Evolutionary conservation across 2,888 invertebrate species (phyloP).

Genomic region (Notodonta dromedarius): DNA sequence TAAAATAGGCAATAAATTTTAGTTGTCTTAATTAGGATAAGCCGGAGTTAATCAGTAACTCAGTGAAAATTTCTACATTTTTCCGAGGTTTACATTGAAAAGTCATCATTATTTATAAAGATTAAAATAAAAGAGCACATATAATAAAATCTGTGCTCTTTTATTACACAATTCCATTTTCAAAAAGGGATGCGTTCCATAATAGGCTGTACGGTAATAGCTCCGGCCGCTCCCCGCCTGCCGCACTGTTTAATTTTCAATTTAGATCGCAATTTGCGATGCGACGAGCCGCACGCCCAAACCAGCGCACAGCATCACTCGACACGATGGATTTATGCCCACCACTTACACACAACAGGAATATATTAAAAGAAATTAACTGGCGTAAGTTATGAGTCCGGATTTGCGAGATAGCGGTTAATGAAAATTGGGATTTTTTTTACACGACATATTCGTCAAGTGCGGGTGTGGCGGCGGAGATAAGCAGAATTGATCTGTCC

Average conservation of each 20-base stretch:
- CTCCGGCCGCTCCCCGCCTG: conserved; percentile 6
- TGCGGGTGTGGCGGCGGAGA: conserved; percentile 51
- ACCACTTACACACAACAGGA: conserved; percentile 53
- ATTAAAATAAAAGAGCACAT: too few species aligned
- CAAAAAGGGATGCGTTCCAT: conserved; percentile 1
- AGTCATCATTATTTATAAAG: too few species aligned
- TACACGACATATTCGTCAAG: conserved; percentile 67
- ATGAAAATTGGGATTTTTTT: conserved; percentile 76
- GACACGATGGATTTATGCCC: conserved; percentile 78
- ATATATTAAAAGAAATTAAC: conserved; percentile 81
- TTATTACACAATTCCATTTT: not conserved
- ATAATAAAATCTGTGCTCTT: not conserved
- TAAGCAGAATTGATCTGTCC: conserved; percentile 71
- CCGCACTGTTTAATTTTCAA: conserved; percentile 83
- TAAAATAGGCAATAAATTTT: too few species aligned
- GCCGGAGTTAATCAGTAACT: too few species aligned
- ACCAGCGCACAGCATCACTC: conserved; percentile 79
- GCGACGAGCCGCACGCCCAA: conserved; percentile 74
- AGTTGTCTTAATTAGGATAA: too few species aligned
- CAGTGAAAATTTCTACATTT: too few species aligned
- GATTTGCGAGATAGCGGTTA: conserved; percentile 71
- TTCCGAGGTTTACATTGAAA: too few species aligned
- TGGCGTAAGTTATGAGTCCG: conserved; percentile 70
- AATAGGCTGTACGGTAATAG: conserved; percentile 4
- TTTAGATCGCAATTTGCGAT: conserved; percentile 85